These are phyloP conservation scores for Elachura formosa DNA, from an alignment of 2,113 vertebrate genomes.

Conservation along the genomic window DNA sequence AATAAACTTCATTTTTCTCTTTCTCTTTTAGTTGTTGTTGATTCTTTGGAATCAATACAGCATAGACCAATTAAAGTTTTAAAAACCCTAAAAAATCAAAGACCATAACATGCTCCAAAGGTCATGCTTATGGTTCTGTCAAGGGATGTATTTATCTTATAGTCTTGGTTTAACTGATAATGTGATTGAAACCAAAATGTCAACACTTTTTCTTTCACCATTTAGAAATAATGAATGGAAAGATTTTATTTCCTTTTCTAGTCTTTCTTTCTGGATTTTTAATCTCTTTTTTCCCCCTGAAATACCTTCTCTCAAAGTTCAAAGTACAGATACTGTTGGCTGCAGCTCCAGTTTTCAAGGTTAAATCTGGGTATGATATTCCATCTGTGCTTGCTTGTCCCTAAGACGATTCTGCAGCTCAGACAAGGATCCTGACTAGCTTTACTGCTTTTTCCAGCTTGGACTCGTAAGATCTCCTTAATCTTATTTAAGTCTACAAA, in stretches of 20 bases:
- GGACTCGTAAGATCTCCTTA: slow-evolving; percentile 22
- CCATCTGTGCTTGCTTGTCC: neutral
- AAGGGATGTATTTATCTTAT: neutral
- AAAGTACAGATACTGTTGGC: neutral
- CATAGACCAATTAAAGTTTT: neutral
- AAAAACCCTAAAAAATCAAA: neutral
- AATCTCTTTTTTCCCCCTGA: accelerated
- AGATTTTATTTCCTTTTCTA: neutral
- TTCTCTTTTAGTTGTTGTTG: neutral
- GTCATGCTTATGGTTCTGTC: neutral
- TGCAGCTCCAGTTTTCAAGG: neutral
- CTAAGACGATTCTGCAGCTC: slow-evolving; percentile 34
- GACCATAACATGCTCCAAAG: neutral
- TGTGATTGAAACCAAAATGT: neutral
- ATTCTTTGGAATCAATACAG: neutral
- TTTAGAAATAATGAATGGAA: neutral
- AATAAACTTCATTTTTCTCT: neutral
- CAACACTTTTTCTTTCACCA: neutral
- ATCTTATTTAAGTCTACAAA: slow-evolving; percentile 26
- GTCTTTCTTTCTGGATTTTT: neutral
- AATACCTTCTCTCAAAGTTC: neutral
- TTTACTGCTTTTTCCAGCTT: slow-evolving; percentile 38
- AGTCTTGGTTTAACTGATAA: neutral
- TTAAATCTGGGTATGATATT: neutral
- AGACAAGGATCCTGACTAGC: neutral